phyloP scores from a whole-genome alignment of 2,888 invertebrate species.

The Calliopum simillimum region DNA sequence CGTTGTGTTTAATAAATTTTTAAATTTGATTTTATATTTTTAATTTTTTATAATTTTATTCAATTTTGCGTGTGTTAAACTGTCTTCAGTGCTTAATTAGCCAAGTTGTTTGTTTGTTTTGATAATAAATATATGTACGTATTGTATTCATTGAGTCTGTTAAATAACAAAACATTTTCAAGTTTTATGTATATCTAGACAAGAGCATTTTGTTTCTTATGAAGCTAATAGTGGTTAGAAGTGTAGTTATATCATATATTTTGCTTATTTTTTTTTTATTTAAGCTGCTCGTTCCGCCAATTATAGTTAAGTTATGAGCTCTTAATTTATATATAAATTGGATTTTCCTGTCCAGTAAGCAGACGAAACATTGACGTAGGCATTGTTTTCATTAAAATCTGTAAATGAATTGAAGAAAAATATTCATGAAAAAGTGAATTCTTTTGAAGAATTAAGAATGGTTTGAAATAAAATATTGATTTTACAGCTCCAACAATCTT shows the following conservation, averaged over 20 bases:
- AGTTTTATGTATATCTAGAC: conserved; percentile 1
- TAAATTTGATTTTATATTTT: background rate
- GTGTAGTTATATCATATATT: conserved; percentile 15
- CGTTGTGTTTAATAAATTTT: background rate
- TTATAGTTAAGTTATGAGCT: conserved; percentile 32
- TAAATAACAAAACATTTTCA: too few species aligned
- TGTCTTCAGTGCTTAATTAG: conserved; percentile 9
- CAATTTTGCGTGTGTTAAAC: background rate
- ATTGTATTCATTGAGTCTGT: too few species aligned
- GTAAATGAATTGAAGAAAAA: conserved; percentile 60
- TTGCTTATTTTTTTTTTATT: conserved; percentile 14
- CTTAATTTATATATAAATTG: conserved; percentile 89
- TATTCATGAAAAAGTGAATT: background rate
- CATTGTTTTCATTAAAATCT: conserved; percentile 99
- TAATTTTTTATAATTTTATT: background rate
- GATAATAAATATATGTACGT: conserved; percentile 7
- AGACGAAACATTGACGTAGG: conserved; percentile 99
- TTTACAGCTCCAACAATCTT: too few species aligned
- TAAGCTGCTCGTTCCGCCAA: conserved; percentile 6
- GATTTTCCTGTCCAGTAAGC: conserved; percentile 98
- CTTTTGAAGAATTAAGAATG: background rate
- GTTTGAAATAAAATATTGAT: too few species aligned
- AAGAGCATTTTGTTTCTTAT: conserved; percentile 27
- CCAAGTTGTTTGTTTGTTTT: background rate
- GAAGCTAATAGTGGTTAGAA: conserved; percentile 32